Evolutionary conservation across 2,888 invertebrate genomes (phyloP).

Genomic region (Oegoconia quadripuncta): DNA sequence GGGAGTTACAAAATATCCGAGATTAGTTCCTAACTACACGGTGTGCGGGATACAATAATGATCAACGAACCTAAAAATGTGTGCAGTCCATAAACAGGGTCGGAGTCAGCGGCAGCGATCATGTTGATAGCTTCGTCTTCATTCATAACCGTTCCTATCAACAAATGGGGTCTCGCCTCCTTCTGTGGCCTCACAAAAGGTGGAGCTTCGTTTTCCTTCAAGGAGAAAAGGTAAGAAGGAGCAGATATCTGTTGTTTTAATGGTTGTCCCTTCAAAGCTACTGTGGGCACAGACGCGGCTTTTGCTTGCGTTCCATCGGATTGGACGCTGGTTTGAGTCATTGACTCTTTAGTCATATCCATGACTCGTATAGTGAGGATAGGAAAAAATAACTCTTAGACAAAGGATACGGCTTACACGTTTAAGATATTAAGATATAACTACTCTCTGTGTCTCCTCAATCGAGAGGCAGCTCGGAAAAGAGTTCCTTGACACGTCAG

Average conservation of each 20-base stretch:
- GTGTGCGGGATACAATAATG: too few relatives aligned
- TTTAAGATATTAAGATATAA: too few relatives aligned
- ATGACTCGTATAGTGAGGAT: neutral
- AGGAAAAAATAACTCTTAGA: too few relatives aligned
- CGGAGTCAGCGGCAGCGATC: constrained; percentile 41
- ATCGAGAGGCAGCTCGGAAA: too few relatives aligned
- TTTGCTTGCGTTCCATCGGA: constrained; percentile 19
- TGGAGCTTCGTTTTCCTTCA: constrained; percentile 56
- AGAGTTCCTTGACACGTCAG: too few relatives aligned
- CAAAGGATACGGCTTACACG: too few relatives aligned
- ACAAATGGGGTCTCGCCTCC: constrained; percentile 36
- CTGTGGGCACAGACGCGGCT: constrained; percentile 39
- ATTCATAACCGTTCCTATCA: constrained; percentile 45
- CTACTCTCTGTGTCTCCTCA: too few relatives aligned
- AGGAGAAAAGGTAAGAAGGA: constrained; percentile 54
- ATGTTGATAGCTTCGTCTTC: constrained; percentile 49
- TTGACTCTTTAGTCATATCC: neutral
- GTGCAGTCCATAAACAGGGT: constrained; percentile 33
- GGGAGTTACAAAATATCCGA: too few relatives aligned
- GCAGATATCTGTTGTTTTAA: constrained; percentile 52
- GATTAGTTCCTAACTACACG: too few relatives aligned
- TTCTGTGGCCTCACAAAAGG: constrained; percentile 46
- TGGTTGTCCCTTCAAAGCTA: constrained; percentile 20
- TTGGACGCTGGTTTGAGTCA: neutral
- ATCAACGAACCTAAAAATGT: constrained; percentile 51